Evolutionary conservation across 2,888 invertebrate species (phyloP).

Genomic region (Podotricha telesiphe): DNA sequence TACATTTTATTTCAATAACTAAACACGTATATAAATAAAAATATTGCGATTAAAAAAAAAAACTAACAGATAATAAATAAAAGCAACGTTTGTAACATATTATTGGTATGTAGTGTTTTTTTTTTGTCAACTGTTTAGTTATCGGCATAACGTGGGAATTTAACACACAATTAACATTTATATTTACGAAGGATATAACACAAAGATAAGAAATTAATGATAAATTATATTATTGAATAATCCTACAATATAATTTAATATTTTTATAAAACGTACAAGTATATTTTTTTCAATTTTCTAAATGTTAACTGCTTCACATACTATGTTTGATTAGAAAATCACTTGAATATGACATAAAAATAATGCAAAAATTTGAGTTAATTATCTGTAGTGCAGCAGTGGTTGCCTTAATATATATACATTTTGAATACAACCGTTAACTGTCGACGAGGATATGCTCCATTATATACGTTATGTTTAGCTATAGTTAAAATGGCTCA

Average conservation of each 20-base stretch:
- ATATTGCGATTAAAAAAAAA: not conserved
- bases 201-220: too few species aligned
- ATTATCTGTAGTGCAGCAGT: too few species aligned
- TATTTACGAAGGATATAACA: too few species aligned
- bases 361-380: not conserved
- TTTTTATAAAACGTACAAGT: too few species aligned
- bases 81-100: too few species aligned
- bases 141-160: too few species aligned
- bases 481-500: constrained; percentile 9
- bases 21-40: not conserved
- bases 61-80: not conserved
- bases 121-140: too few species aligned
- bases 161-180: too few species aligned
- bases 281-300: too few species aligned
- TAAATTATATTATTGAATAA: too few species aligned
- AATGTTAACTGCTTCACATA: not conserved
- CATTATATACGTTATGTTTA: constrained; percentile 16
- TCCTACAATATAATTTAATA: too few species aligned
- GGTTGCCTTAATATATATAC: constrained; percentile 2
- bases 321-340: not conserved
- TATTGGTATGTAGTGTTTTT: too few species aligned
- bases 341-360: constrained; percentile 2
- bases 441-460: constrained; percentile 18
- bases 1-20: not conserved
- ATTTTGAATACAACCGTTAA: constrained; percentile 8